These are phyloP conservation scores for Melanerpes formicivorus DNA, from an alignment of 2,113 vertebrate genomes.

Conservation along the genomic window DNA sequence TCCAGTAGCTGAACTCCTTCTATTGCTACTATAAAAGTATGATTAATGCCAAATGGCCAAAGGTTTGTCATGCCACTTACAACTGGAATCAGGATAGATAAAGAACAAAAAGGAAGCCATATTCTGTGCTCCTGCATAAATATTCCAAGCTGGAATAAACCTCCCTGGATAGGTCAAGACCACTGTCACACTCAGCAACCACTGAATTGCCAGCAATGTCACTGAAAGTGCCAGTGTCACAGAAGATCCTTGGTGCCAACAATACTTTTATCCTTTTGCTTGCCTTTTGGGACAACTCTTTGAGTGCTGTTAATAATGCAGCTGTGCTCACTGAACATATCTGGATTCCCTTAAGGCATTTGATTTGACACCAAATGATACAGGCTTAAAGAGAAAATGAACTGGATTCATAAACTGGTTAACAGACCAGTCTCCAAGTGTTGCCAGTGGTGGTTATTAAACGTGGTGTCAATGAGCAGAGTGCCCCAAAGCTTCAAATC, in stretches of 20 bases:
- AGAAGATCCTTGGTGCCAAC: background rate
- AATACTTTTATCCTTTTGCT: background rate
- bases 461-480: rapidly evolving
- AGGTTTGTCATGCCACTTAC: background rate
- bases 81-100: background rate
- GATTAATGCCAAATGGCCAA: background rate
- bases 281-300: background rate
- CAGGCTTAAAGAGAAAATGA: background rate
- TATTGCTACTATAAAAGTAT: background rate
- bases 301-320: background rate
- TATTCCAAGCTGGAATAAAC: background rate
- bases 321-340: background rate
- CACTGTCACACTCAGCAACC: background rate
- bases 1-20: background rate
- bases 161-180: background rate
- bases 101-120: background rate
- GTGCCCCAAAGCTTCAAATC: background rate
- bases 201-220: background rate
- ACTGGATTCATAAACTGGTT: background rate
- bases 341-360: background rate
- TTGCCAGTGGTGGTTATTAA: background rate
- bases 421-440: background rate
- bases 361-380: background rate
- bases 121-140: background rate
- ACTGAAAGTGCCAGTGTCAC: background rate